phyloP scores from a whole-genome alignment of 2,797 vertebrate species.

The Periophthalmus magnuspinnatus region DNA sequence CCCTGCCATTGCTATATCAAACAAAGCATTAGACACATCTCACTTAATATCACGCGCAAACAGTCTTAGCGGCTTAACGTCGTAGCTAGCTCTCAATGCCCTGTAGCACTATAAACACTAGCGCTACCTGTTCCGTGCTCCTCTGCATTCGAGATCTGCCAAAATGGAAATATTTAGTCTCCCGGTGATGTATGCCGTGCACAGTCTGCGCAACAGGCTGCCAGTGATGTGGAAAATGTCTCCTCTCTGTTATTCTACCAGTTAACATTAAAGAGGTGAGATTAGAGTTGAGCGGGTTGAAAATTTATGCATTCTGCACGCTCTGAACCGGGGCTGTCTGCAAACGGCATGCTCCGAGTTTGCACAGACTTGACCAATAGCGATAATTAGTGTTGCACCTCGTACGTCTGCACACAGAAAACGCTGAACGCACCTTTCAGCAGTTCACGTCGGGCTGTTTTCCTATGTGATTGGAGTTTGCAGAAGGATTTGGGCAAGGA shows the following conservation, averaged over 20 bases:
- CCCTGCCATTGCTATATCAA: constrained; percentile 3
- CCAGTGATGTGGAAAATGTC: constrained; percentile 34
- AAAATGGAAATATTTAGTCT: constrained; percentile 25
- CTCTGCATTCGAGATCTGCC: constrained; percentile 10
- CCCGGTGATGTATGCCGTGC: constrained; percentile 15
- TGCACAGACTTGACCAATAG: constrained; percentile 50
- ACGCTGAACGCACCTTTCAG: constrained; percentile 46
- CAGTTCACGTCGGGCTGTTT: constrained; percentile 15
- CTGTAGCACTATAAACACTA: constrained; percentile 26
- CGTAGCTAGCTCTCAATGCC: background rate
- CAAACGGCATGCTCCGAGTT: constrained; percentile 27
- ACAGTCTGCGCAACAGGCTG: constrained; percentile 30
- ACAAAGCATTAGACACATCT: background rate
- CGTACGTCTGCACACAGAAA: constrained; percentile 46
- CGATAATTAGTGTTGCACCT: constrained; percentile 59
- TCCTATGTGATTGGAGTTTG: constrained; percentile 24
- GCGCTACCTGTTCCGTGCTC: constrained; percentile 6
- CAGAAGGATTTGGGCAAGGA: constrained; percentile 16
- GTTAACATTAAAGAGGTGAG: constrained; percentile 36
- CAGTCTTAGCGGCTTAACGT: background rate
- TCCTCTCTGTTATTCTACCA: constrained; percentile 18
- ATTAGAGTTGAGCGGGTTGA: constrained; percentile 41
- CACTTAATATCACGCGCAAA: background rate
- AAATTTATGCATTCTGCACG: constrained; percentile 53
- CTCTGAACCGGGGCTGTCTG: constrained; percentile 36